phyloP scores from a whole-genome alignment of 2,888 invertebrate species.

The Unio delphinus region DNA sequence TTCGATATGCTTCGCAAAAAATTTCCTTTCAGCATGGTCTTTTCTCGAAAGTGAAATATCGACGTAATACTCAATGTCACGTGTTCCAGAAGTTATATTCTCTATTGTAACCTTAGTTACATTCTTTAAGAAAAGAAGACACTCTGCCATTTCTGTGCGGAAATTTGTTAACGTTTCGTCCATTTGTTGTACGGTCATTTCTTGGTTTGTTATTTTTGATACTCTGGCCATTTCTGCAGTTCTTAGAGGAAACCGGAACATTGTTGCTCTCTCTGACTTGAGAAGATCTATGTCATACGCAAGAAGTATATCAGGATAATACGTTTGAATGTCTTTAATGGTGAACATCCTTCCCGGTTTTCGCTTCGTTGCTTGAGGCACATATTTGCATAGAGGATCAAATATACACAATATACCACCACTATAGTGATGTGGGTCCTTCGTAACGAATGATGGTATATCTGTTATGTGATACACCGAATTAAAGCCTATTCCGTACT shows the following conservation, averaged over 20 bases:
- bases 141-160: constrained; percentile 9
- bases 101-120: constrained; percentile 10
- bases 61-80: constrained; percentile 1
- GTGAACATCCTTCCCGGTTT: constrained; percentile 17
- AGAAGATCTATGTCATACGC: constrained; percentile 13
- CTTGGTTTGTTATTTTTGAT: neutral
- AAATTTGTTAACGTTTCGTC: constrained; percentile 1
- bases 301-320: constrained; percentile 16
- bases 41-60: neutral
- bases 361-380: constrained; percentile 27
- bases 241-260: constrained; percentile 21
- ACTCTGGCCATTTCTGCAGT: too few species aligned
- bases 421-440: constrained; percentile 13
- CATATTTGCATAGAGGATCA: constrained; percentile 56
- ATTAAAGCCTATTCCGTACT: constrained; percentile 54
- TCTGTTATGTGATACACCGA: constrained; percentile 51
- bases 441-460: constrained; percentile 40
- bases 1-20: constrained; percentile 3
- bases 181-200: constrained; percentile 1
- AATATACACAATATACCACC: constrained; percentile 56
- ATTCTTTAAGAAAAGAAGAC: constrained; percentile 12
- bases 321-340: constrained; percentile 1
- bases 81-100: constrained; percentile 1
- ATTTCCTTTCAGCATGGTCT: neutral
- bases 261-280: constrained; percentile 8